Evolutionary conservation across 2,888 invertebrate genomes (phyloP), one percentile per base, ranked within the genome.

Genomic region (Drosophila bunnanda): DNA sequence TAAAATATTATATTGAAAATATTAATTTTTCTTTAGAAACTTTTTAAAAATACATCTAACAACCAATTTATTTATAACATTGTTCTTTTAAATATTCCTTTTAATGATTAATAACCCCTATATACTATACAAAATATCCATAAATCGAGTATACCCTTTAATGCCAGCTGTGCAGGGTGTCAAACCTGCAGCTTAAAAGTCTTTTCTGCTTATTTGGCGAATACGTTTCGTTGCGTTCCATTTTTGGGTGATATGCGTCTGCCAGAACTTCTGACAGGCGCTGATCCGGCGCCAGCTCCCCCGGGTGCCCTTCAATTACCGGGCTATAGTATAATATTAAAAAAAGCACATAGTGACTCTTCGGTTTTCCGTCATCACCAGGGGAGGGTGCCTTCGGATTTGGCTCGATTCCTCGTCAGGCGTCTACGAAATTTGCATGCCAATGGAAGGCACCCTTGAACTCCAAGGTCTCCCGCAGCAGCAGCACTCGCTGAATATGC

Each of bases 401-500:
- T 56, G 56, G 22, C 46, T 68, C 67, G 56, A 67, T 67, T 67
- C 48, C 69, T 25, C 22, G 56, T 53, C 25, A 25, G 46, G 25
- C 36, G 20, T 28, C 30, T 32, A 22, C 67, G 30, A 66, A 69
- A 69, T 71, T 71, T 71, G 52, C 71, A 60, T 69, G 71, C 52
- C 60, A 69, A 71, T 59, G 52, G 67, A 34, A 67, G 69, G 38
- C 69, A 68, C 66, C 69, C 66, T 67, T 67, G 69, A 67, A 67
- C 56, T 68, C 55, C 69, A 67, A 67, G 66, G 66, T 46, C 38
- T 34, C 25, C 36, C 28, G 6, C 46, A 55, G 68, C 55, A 67
- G 25, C 39, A 67, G 68, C 44, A 66, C 7, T 20, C 46, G 36
- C 69, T 58, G 43, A 48, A 58, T 38, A 58, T 20, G 46, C 46